These are phyloP conservation scores for Apocrypta bakeri DNA, from an alignment of 1,140 invertebrate species.

Conservation along the genomic window DNA sequence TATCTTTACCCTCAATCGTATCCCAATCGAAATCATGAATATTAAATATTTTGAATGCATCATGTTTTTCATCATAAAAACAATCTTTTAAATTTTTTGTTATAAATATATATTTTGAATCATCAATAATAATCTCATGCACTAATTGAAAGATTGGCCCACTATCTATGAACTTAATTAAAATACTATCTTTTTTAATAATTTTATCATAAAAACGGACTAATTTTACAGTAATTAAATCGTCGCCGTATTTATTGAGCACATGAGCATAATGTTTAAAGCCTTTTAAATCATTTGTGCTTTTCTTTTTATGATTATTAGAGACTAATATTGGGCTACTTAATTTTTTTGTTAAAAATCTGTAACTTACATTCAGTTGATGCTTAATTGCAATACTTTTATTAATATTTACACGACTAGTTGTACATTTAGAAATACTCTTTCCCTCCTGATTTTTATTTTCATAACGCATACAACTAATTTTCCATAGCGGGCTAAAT, in stretches of 20 bases:
- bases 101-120: not conserved
- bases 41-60: not conserved
- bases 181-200: not conserved
- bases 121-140: not conserved
- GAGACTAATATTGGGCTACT: not conserved
- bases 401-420: not conserved
- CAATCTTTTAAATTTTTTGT: conserved; percentile 14
- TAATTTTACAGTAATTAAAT: not conserved
- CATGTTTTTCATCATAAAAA: not conserved
- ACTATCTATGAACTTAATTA: not conserved
- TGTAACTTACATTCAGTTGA: not conserved
- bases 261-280: not conserved
- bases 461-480: not conserved
- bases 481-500: not conserved
- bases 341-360: not conserved
- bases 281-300: not conserved
- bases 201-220: not conserved
- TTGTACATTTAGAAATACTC: not conserved
- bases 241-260: not conserved
- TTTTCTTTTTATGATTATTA: not conserved
- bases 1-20: not conserved
- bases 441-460: not conserved
- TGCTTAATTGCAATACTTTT: conserved; percentile 3
- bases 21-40: not conserved
- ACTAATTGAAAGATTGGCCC: not conserved